phyloP scores from a whole-genome alignment of 2,888 invertebrate species.

The Ochlodes sylvanus region DNA sequence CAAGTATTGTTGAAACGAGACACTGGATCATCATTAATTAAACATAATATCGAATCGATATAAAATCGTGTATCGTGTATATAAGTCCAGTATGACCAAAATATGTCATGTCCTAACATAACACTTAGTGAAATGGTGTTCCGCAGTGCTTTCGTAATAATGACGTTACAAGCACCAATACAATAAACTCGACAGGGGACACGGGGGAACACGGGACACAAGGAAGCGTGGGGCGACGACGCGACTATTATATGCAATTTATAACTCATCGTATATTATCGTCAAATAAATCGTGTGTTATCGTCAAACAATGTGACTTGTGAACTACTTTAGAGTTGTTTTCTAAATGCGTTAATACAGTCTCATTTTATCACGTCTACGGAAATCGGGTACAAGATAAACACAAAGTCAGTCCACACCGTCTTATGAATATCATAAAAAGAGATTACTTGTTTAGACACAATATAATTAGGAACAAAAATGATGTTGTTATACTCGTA shows the following conservation, averaged over 20 bases:
- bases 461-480: too few relatives aligned
- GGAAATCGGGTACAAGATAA: too few relatives aligned
- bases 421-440: too few relatives aligned
- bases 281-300: constrained; percentile 32
- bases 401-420: too few relatives aligned
- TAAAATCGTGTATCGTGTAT: background rate
- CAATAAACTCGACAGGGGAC: constrained; percentile 39
- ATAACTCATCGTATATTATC: constrained; percentile 34
- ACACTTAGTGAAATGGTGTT: constrained; percentile 10
- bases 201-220: too few relatives aligned
- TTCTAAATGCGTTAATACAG: background rate
- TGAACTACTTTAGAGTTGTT: constrained; percentile 5
- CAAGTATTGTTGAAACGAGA: too few relatives aligned
- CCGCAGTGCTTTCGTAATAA: constrained; percentile 17
- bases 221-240: constrained; percentile 42
- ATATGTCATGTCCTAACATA: constrained; percentile 8
- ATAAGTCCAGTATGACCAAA: constrained; percentile 1
- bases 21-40: too few relatives aligned
- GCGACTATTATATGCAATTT: constrained; percentile 42
- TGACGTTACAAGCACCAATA: constrained; percentile 35
- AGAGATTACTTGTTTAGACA: too few relatives aligned
- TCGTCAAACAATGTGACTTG: constrained; percentile 13
- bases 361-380: too few relatives aligned
- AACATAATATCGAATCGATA: background rate
- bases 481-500: too few relatives aligned